phyloP scores from a whole-genome alignment of 2,888 invertebrate species.

The Pteria penguin region DNA sequence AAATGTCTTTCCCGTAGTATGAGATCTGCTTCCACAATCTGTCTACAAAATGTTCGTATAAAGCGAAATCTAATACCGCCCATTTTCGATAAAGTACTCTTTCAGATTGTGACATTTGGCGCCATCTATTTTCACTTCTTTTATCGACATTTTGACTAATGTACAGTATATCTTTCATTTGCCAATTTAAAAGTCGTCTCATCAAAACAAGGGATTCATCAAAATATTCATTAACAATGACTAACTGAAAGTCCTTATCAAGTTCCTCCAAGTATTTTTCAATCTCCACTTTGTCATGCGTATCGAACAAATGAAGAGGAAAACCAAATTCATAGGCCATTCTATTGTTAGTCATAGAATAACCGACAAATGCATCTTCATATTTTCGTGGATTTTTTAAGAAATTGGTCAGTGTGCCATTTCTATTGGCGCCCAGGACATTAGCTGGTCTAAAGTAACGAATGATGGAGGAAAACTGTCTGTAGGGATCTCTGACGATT shows the following conservation, averaged over 20 bases:
- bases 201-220: slow-evolving; percentile 65
- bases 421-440: slow-evolving; percentile 48
- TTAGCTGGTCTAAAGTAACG: slow-evolving; percentile 40
- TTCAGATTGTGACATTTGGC: neutral
- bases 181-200: slow-evolving; percentile 61
- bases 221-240: slow-evolving; percentile 64
- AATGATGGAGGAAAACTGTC: slow-evolving; percentile 47
- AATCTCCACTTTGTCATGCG: slow-evolving; percentile 43
- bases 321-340: slow-evolving; percentile 58
- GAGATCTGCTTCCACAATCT: slow-evolving; percentile 51
- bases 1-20: slow-evolving; percentile 47
- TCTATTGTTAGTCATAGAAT: slow-evolving; percentile 56
- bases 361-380: slow-evolving; percentile 34
- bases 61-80: slow-evolving; percentile 51
- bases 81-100: slow-evolving; percentile 19
- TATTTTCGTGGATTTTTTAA: slow-evolving; percentile 50
- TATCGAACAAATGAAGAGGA: slow-evolving; percentile 46
- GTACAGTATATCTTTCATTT: slow-evolving; percentile 59
- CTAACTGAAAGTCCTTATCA: slow-evolving; percentile 59
- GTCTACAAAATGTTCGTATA: slow-evolving; percentile 55
- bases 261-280: slow-evolving; percentile 50
- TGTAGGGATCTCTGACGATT: slow-evolving; percentile 54
- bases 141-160: slow-evolving; percentile 23
- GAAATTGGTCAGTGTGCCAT: slow-evolving; percentile 48
- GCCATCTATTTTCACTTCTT: neutral